Conservation (phyloP, 2,888 invertebrate genomes). For the Sarcophaga rosellei region DNA sequence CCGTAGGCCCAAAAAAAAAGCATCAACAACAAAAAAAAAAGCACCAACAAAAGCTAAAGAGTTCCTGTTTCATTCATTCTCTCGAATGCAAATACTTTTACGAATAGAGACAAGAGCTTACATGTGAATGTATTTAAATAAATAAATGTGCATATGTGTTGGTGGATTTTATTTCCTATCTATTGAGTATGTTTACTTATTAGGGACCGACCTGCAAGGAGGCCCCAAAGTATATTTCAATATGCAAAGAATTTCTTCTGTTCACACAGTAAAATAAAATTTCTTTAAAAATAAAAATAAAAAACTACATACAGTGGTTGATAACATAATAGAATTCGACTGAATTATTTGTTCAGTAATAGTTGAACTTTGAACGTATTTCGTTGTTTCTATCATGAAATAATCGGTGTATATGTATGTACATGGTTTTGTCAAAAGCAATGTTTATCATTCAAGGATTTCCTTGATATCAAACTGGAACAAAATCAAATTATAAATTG, state of each 20-base stretch:
- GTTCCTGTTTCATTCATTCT: neutral
- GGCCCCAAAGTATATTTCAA: slow-evolving; percentile 39
- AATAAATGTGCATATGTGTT: slow-evolving; percentile 6
- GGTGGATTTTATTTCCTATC: slow-evolving; percentile 24
- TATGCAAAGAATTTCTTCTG: slow-evolving; percentile 42
- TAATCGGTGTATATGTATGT: no score
- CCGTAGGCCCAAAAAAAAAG: neutral
- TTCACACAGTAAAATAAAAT: slow-evolving; percentile 18
- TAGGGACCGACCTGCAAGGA: slow-evolving; percentile 41
- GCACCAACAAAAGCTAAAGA: neutral
- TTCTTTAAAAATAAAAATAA: neutral
- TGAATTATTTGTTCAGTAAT: neutral
- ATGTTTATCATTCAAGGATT: no score
- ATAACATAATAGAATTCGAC: neutral
- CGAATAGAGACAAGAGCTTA: slow-evolving; percentile 12
- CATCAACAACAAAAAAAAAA: neutral
- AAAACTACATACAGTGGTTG: neutral
- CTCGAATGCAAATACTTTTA: slow-evolving; percentile 7
- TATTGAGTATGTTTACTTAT: slow-evolving; percentile 42
- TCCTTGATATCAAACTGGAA: no score
- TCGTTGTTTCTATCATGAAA: no score
- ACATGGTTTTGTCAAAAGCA: no score
- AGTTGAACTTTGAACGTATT: no score
- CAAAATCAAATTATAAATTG: no score
- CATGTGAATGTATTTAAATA: neutral